Evolutionary conservation across 2,797 vertebrate genomes (phyloP), one percentile per base, ranked within the genome.

Genomic region (Arrhamphus sclerolepis): DNA sequence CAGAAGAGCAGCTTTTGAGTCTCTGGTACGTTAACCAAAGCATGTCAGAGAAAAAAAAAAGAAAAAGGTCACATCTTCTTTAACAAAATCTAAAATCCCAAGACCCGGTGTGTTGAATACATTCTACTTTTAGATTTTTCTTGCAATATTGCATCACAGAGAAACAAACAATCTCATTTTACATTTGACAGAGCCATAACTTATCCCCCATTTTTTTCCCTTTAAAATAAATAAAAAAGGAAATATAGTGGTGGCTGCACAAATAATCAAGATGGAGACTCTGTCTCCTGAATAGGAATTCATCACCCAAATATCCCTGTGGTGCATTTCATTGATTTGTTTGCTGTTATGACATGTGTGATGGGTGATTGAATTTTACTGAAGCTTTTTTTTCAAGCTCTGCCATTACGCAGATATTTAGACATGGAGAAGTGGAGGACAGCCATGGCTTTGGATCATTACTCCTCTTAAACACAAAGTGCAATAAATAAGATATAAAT

Each of bases 321-420:
- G 54, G 69, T 77, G 77, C 31, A 7, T 75, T 72, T 67, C 68
- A 89, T 87, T 77, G 81, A 87, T 88, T 82, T 82, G 29, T 24
- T 19, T 18, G 53, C 64, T 50, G 66, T 80, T 77, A 64, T 67
- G 43, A 71, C 62, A 67, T 70, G 62, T 85, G 71, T 67, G 58
- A 65, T 49, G 66, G 70, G 63, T 82, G 87, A 78, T 49, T 69
- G 78, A 83, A 86, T 81, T 73, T 62, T 83, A 85, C 85, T 83
- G 87, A 89, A 51, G 1, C 20, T 7, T 0, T 62, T 83, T 83
- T 63, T 66, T 72, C 40, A 6, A 75, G 80, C 71, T 65, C 58
- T 74, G 70, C 77, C 77, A 73, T 68, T 55, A 66, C 58, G 56
- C 54, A 3, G 24, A 72, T 81, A 78, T 80, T 82, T 77, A 81